Evolutionary conservation across 2,797 vertebrate species (phyloP), one percentile per base, ranked within the genome.

Genomic region (Thalassophryne amazonica): DNA sequence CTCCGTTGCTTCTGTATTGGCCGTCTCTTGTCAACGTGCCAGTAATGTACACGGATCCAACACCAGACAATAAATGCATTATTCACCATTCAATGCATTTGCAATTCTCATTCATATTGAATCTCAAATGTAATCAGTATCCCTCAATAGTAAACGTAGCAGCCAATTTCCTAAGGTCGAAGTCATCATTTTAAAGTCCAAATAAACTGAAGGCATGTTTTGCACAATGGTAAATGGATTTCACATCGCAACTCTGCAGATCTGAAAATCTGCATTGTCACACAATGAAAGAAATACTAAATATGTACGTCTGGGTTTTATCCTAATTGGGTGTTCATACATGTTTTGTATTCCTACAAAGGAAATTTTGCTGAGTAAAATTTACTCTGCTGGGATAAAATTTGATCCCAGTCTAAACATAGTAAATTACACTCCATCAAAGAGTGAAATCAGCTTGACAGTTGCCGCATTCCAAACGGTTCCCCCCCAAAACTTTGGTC

Each of bases 91-190:
- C 54, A 28, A 39, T 43, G 5, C 41, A 76, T 78, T 73, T 78
- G 53, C 64, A 76, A 56, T 65, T 64, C 54, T 62, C 47, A 45
- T 63, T 78, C 42, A 64, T 52, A 58, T 58, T 68, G 68, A 73
- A 77, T 83, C 45, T 32, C 30, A 77, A 80, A 81, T 87, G 61
- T 59, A 75, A 80, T 85, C 71, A 77, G 46, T 53, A 59, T 75
- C 64, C 71, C 35, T 42, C 64, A 78, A 82, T 61, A 47, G 33
- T 51, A 14, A 58, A 65, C 45, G 51, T 48, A 60, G 47, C 33
- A 49, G 51, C 36, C 39, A 39, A 48, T 77, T 78, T 76, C 34
- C 46, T 2, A 15, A 61, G 51, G 65, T 67, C 56, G 73, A 56
- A 73, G 54, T 66, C 62, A 57, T 67, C 30, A 51, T 72, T 81